These are phyloP conservation scores for Xestia ashworthii DNA, from an alignment of 2,888 invertebrate genomes.

Conservation along the genomic window DNA sequence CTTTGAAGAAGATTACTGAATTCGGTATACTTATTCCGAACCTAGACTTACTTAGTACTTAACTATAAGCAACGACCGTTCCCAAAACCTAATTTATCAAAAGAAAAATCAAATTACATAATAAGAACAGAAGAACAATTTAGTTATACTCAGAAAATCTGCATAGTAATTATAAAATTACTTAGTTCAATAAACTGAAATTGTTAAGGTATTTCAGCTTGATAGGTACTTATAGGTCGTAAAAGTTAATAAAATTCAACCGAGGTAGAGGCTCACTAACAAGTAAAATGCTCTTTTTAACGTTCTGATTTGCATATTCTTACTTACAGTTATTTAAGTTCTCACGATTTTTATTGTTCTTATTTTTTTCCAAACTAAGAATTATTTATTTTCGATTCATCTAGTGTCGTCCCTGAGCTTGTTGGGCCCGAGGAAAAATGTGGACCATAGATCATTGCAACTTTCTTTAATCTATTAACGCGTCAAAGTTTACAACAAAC, in stretches of 20 bases:
- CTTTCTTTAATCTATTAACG: background rate
- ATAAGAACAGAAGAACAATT: background rate
- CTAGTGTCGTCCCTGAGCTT: background rate
- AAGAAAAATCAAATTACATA: background rate
- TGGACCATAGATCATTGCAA: background rate
- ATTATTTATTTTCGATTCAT: conserved; percentile 49
- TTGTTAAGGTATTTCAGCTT: conserved; percentile 31
- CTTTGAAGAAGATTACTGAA: conserved; percentile 16
- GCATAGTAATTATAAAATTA: conserved; percentile 18
- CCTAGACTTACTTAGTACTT: too few relatives aligned
- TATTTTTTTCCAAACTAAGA: conserved; percentile 59
- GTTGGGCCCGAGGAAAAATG: background rate
- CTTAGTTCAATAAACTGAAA: conserved; percentile 28
- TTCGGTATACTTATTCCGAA: conserved; percentile 8
- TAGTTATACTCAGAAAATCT: background rate
- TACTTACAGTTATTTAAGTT: conserved; percentile 67
- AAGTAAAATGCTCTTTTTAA: conserved; percentile 72
- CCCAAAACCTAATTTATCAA: background rate
- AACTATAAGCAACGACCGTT: background rate
- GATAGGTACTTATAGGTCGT: conserved; percentile 28
- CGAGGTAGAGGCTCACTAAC: conserved; percentile 42
- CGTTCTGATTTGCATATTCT: conserved; percentile 73
- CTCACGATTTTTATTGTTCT: conserved; percentile 73
- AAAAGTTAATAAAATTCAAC: conserved; percentile 41
- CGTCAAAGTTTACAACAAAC: background rate